A percentile compares a stretch with the other conserved stretches of the same genome.
These are phyloP conservation scores for Drosophila mimica DNA, from an alignment of 2,888 invertebrate genomes.

Conservation along the genomic window DNA sequence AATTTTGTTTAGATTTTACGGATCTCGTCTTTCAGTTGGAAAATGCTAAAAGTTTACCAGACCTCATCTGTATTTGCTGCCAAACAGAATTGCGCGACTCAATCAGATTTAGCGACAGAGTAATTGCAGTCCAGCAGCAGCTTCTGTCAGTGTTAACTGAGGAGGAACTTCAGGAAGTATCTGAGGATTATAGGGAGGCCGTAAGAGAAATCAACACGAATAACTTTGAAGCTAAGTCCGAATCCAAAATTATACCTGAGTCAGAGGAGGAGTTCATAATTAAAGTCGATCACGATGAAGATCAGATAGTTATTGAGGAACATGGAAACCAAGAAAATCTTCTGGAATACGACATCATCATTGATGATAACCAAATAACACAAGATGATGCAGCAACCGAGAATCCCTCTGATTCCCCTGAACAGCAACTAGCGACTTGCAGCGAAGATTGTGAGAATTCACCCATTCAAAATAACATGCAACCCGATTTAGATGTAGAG, in stretches of 20 bases:
- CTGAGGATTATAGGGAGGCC: conserved; percentile 32
- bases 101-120: conserved; percentile 49
- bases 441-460: conserved; percentile 3
- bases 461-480: neutral
- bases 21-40: conserved; percentile 31
- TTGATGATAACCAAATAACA: conserved; percentile 27
- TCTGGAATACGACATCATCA: conserved; percentile 42
- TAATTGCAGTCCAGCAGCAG: conserved; percentile 46
- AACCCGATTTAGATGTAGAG: conserved; percentile 24
- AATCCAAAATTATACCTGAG: neutral
- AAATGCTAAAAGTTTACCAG: conserved; percentile 37
- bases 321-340: conserved; percentile 7
- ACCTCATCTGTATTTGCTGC: conserved; percentile 51
- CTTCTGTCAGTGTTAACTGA: conserved; percentile 37
- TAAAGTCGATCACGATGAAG: conserved; percentile 2
- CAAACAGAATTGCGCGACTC: conserved; percentile 45
- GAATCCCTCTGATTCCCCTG: neutral
- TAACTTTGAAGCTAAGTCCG: conserved; percentile 7
- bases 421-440: conserved; percentile 4
- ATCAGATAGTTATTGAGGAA: conserved; percentile 5
- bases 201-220: conserved; percentile 13
- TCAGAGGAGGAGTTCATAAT: conserved; percentile 5
- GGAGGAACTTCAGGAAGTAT: conserved; percentile 36
- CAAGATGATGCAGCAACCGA: conserved; percentile 8
- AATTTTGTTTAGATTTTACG: neutral